Evolutionary conservation across 2,113 vertebrate species (phyloP), one percentile per base, ranked within the genome.

Genomic region (Paraplagusia blochii): DNA sequence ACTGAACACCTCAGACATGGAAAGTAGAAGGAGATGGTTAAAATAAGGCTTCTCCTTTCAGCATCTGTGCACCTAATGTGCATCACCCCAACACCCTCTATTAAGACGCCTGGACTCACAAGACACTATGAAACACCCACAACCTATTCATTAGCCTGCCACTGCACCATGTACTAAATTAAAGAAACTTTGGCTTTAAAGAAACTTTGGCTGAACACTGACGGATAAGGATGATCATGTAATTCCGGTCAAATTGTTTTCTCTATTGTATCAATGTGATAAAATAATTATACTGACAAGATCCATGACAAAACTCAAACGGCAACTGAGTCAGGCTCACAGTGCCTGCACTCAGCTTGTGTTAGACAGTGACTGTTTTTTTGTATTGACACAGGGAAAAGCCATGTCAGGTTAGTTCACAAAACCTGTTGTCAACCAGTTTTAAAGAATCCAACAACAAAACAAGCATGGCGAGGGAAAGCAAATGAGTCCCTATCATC

Each of bases 391-490:
- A n/a, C n/a, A n/a, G n/a, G 12, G 29, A n/a, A n/a, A n/a, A n/a
- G n/a, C n/a, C n/a, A n/a, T n/a, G 11, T 50, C 22, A 29, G 22
- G 77, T 11, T 6, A 67, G 64, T 65, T 58, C 44, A 55, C 70
- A 49, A 50, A 33, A 65, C 67, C 65, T 65, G 81, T 57, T 66
- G 78, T 64, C 49, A 53, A 63, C 50, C 59, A 36, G 53, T 15
- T 73, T 17, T 46, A 46, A 36, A 8, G 61, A 70, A 61, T 63
- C 54, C 42, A 47, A 67, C 67, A 73, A 70, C 11, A 19, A 29
- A 75, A 60, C 53, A 74, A 63, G 70, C 53, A 13, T 0, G 12
- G 53, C 53, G 40, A 5, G 52, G 0, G 17, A 44, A 12, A 43
- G 50, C 13, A 35, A 15, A 5, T 62, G 45, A 50, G 5, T 58